A percentile compares a stretch with the other conserved stretches of the same genome.
phyloP scores from a whole-genome alignment of 1,140 invertebrate genomes.

The Teleopsis dalmanni region DNA sequence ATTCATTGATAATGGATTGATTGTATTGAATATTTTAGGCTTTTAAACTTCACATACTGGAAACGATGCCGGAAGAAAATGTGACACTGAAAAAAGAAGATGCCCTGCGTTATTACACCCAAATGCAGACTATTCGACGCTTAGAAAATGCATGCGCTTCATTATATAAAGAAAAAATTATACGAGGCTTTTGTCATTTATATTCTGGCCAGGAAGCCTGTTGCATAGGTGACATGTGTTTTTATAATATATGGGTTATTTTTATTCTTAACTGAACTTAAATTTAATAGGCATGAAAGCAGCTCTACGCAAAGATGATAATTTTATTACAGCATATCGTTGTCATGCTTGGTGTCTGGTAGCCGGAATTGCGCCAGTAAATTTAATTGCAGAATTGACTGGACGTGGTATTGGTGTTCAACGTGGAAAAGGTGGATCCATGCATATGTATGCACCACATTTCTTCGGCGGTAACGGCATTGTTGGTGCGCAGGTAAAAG shows the following conservation, averaged over 20 bases:
- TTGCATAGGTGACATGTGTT: slow-evolving; percentile 41
- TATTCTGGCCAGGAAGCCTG: slow-evolving; percentile 69
- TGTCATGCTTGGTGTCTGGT: slow-evolving; percentile 60
- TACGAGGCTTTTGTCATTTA: slow-evolving; percentile 76
- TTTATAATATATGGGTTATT: background rate
- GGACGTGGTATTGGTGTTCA: slow-evolving; percentile 62
- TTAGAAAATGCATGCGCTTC: slow-evolving; percentile 63
- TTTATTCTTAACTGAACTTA: background rate
- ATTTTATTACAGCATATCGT: slow-evolving; percentile 65
- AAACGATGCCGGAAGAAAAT: background rate
- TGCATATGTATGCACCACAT: slow-evolving; percentile 55
- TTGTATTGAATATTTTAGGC: background rate
- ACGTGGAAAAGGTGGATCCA: slow-evolving; percentile 65
- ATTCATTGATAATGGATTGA: background rate
- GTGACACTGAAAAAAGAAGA: slow-evolving; percentile 46
- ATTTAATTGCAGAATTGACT: slow-evolving; percentile 81
- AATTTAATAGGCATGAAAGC: slow-evolving; percentile 52
- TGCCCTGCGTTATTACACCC: slow-evolving; percentile 51
- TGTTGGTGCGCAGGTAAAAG: slow-evolving; percentile 67
- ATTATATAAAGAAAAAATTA: slow-evolving; percentile 68
- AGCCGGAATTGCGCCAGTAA: slow-evolving; percentile 67
- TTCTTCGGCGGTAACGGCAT: slow-evolving; percentile 84
- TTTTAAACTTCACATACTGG: background rate
- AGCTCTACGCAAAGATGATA: slow-evolving; percentile 53
- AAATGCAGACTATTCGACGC: slow-evolving; percentile 63